Evolutionary conservation across 2,797 vertebrate species (phyloP).

Genomic region (Neoniphon sammara): DNA sequence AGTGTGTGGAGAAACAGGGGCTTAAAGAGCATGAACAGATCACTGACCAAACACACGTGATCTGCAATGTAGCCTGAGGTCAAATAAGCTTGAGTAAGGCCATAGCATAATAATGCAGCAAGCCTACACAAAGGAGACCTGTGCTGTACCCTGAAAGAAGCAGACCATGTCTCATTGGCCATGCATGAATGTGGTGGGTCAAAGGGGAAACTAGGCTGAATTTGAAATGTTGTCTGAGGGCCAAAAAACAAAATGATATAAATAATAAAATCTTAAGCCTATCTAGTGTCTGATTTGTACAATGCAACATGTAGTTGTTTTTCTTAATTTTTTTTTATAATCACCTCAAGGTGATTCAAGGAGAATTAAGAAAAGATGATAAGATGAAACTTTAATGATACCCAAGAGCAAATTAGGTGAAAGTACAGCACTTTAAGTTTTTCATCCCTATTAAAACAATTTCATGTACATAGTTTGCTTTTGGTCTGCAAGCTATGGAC

Average conservation of each 20-base stretch:
- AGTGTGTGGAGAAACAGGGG: slow-evolving; percentile 50
- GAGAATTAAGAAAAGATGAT: background rate
- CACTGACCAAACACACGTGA: slow-evolving; percentile 64
- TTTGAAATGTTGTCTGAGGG: background rate
- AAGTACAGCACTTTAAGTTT: background rate
- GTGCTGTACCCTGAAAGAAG: background rate
- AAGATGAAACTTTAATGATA: slow-evolving; percentile 4
- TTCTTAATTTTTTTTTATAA: background rate
- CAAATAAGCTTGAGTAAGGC: slow-evolving; percentile 37
- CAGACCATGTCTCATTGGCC: background rate
- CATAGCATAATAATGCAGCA: slow-evolving; percentile 7
- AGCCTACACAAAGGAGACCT: background rate
- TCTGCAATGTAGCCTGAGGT: slow-evolving; percentile 52
- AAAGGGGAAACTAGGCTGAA: background rate
- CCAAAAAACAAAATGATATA: background rate
- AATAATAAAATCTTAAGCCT: background rate
- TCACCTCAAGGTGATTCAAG: background rate
- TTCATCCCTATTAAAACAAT: background rate
- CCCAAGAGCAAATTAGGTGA: too few species aligned
- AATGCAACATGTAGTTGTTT: background rate
- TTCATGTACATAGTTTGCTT: background rate
- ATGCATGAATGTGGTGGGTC: background rate
- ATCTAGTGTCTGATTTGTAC: background rate
- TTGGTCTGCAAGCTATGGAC: background rate
- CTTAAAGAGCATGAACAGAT: slow-evolving; percentile 68